Base-by-base conservation (phyloP, 2,113 vertebrate species). In the Rhinogobius similis region DNA sequence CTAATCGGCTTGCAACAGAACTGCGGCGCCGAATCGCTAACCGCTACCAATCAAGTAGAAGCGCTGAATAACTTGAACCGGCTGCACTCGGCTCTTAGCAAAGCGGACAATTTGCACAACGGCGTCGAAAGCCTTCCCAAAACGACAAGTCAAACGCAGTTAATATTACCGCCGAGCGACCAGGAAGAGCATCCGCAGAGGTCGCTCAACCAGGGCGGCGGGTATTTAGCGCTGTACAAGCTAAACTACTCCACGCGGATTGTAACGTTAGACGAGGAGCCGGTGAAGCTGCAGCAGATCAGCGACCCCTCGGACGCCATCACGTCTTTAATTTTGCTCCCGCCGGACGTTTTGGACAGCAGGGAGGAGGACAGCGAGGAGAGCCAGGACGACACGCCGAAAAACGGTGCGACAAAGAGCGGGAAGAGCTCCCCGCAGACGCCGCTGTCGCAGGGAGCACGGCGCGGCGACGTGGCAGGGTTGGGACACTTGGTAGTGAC, bases 51-150 rank as follows among this genome's bases (percentile, higher is more conserved):
- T 95, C 97, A 99, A 90, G 98, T 99, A 70, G 98, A 99, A 92
- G 96, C 96, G 81, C 96, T 99, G 86, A 99, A 99, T 94, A 99
- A 98, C 88, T 94, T 99, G 78, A 99, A 99, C 92, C 97, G 97
- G 87, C 92, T 99, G 84, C 98, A 99, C 87, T 99, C 98, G 20
- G 98, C 97, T 36, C 94, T 98, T 67, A 98, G 97, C 68, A 96
- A 98, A 84, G 95, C 94, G 73, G 96, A 98, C 75, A 80, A 93
- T 78, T 92, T 77, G 4, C 81, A 83, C 24, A 99, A 98, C 85
- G 96, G 96, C 6, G 94, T 95, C 8, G 96, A 98, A 68, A 93
- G 93, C 87, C 95, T 85, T 63, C 82, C 82, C 20, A 76, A 83
- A 16, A 83, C 81, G 18, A 79, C 75, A 9, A 86, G 91, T 0